These are phyloP conservation scores for Scaptomyza hsui DNA, from an alignment of 1,140 invertebrate species.

Conservation along the genomic window DNA sequence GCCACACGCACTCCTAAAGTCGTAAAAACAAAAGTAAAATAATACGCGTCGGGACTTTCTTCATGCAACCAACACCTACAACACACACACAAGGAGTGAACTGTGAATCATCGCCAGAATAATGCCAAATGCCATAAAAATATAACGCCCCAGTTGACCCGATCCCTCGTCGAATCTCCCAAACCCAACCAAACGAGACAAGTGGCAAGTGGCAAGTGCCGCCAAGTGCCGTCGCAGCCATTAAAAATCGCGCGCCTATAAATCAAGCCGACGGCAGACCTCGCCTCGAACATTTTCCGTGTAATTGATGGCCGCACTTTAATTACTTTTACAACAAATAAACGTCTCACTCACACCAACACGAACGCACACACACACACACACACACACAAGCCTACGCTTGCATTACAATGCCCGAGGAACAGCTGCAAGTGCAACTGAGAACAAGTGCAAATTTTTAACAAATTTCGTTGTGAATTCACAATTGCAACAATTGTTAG, in stretches of 20 bases:
- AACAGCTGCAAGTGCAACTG: constrained; percentile 50
- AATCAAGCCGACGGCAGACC: constrained; percentile 71
- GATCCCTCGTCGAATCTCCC: constrained; percentile 11
- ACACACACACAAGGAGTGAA: background rate
- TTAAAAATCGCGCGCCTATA: constrained; percentile 75
- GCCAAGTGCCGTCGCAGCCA: constrained; percentile 63
- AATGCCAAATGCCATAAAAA: constrained; percentile 44
- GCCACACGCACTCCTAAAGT: constrained; percentile 46
- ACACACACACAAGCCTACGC: constrained; percentile 23
- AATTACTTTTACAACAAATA: constrained; percentile 82
- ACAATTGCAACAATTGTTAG: constrained; percentile 50
- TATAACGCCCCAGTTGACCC: constrained; percentile 43
- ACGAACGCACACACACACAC: constrained; percentile 20
- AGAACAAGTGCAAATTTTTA: constrained; percentile 69
- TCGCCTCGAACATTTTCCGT: constrained; percentile 62
- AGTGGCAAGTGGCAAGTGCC: constrained; percentile 31
- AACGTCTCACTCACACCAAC: constrained; percentile 49
- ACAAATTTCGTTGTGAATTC: constrained; percentile 81
- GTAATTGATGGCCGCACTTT: constrained; percentile 76
- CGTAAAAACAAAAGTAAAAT: constrained; percentile 26
- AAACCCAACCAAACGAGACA: constrained; percentile 22
- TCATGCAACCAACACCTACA: constrained; percentile 19
- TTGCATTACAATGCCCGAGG: constrained; percentile 4
- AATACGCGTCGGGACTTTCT: constrained; percentile 34
- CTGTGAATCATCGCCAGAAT: constrained; percentile 44